Conservation (phyloP, 2,888 invertebrate species). For the Hololepta plana region DNA sequence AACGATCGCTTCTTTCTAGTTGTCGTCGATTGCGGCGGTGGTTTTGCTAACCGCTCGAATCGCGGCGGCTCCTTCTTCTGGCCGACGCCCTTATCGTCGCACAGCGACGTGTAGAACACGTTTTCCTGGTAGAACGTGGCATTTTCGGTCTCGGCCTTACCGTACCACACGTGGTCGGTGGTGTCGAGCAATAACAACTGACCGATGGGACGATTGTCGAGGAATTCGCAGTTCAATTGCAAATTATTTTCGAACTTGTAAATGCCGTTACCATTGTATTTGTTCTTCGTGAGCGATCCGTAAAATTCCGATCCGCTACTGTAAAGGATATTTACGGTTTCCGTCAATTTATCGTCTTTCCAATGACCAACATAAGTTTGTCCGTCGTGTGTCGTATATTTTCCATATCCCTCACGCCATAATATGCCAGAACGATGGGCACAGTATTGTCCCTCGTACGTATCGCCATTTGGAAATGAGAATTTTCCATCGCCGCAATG, state of each 20-base stretch:
- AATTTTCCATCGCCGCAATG: slow-evolving; percentile 26
- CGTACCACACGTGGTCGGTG: slow-evolving; percentile 34
- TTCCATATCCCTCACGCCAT: slow-evolving; percentile 28
- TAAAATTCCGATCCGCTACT: slow-evolving; percentile 31
- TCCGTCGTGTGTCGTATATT: slow-evolving; percentile 38
- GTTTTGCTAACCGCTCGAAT: too few relatives aligned
- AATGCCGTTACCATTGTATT: slow-evolving; percentile 29
- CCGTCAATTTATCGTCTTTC: slow-evolving; percentile 33
- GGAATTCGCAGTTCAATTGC: slow-evolving; percentile 29
- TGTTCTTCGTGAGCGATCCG: slow-evolving; percentile 31
- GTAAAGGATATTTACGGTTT: slow-evolving; percentile 25
- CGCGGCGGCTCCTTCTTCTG: too few relatives aligned
- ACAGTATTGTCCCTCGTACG: slow-evolving; percentile 36
- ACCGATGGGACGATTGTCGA: slow-evolving; percentile 31
- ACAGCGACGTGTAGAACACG: too few relatives aligned
- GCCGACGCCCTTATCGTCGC: too few relatives aligned
- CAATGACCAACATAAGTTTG: slow-evolving; percentile 37
- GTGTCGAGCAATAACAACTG: slow-evolving; percentile 30
- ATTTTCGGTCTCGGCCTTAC: too few relatives aligned
- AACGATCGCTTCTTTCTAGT: too few relatives aligned
- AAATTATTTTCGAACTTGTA: slow-evolving; percentile 35
- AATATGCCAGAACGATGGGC: slow-evolving; percentile 30
- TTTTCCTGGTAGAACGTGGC: too few relatives aligned
- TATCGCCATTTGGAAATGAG: slow-evolving; percentile 36
- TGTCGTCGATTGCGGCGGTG: too few relatives aligned